Percentiles rank a stretch among this genome's conserved stretches.
Evolutionary conservation across 1,140 invertebrate species (phyloP).

Genomic region (Zelostemma sp.): DNA sequence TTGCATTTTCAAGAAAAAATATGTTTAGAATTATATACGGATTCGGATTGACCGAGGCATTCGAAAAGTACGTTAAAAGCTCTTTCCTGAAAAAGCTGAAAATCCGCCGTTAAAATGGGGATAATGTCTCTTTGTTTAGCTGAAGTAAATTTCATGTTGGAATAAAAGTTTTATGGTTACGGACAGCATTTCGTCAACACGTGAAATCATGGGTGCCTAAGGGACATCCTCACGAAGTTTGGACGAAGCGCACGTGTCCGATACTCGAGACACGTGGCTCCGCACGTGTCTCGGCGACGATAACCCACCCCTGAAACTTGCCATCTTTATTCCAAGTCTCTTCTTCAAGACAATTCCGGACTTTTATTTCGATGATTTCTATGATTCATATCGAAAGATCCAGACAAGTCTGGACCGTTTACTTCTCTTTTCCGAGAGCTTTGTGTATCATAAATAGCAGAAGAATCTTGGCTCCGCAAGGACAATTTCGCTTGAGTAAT

Average conservation of each 20-base stretch:
- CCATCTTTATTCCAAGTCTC: too few species aligned
- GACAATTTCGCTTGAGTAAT: conserved; percentile 10
- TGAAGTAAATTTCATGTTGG: not conserved
- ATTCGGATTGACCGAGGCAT: too few species aligned
- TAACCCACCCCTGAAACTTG: conserved; percentile 4
- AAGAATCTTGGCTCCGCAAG: conserved; percentile 1
- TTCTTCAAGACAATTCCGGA: too few species aligned
- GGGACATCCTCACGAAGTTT: conserved; percentile 18
- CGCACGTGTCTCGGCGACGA: conserved; percentile 38
- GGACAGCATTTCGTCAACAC: conserved; percentile 26
- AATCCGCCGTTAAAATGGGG: too few species aligned
- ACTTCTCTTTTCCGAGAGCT: not conserved
- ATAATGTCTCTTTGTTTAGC: not conserved
- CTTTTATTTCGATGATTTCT: too few species aligned
- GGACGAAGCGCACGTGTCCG: conserved; percentile 40
- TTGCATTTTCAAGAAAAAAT: too few species aligned
- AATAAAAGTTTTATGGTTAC: conserved; percentile 10
- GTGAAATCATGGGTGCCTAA: conserved; percentile 35
- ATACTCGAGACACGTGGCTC: conserved; percentile 47
- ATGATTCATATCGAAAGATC: too few species aligned
- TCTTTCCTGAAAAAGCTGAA: too few species aligned
- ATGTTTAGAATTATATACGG: too few species aligned
- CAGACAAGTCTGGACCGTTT: not conserved
- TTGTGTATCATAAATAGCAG: not conserved
- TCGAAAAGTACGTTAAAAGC: too few species aligned